Base-by-base conservation (phyloP, 2,888 invertebrate species). In the Pollenia labialis region DNA sequence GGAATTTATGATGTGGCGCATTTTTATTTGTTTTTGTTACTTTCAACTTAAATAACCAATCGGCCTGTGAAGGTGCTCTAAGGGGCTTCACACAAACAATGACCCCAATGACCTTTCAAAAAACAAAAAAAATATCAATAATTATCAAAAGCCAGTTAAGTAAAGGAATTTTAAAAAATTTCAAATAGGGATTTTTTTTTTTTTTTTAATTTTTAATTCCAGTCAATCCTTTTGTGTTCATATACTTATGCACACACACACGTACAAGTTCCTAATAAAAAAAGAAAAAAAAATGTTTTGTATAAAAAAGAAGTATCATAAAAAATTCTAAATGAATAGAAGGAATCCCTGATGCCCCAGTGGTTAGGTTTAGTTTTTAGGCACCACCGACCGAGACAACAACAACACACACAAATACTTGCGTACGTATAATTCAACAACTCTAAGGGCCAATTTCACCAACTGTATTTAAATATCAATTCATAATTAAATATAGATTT, bases 21-120 rank as follows among this genome's bases (percentile, higher is more conserved):
- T 46, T 64, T 71, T 46, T 18, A n/a, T 56, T 72, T 69, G 71
- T 18, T 23, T 48, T 46, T 16, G 54, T 40, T 42, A 10, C 8
- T n/a, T 44, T 16, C 6, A 4, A 58, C 11, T 58, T 77, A 14
- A 11, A 16, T 16, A 56, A 64, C 72, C 54, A 48, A 72, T 56
- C 23, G 11, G 71, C 62, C 56, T 76, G 44, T 64, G 32, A 56
- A 56, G 71, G 40, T 71, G 56, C 40, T 23, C 50, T 58, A 8
- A 40, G 48, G 32, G 42, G 72, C 32, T 60, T 77, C 81, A 81
- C 72, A 81, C 76, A 77, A 77, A 77, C 77, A 85, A 85, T 81
- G 66, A 77, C n/a, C 62, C 11, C 16, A 8, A 16, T 48, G 12
- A 12, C n/a, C 12, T 68, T 18, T 44, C 32, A 4, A 18, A 60